Base-by-base conservation (phyloP, 2,113 vertebrate genomes). In the Clarias macrocephalus region DNA sequence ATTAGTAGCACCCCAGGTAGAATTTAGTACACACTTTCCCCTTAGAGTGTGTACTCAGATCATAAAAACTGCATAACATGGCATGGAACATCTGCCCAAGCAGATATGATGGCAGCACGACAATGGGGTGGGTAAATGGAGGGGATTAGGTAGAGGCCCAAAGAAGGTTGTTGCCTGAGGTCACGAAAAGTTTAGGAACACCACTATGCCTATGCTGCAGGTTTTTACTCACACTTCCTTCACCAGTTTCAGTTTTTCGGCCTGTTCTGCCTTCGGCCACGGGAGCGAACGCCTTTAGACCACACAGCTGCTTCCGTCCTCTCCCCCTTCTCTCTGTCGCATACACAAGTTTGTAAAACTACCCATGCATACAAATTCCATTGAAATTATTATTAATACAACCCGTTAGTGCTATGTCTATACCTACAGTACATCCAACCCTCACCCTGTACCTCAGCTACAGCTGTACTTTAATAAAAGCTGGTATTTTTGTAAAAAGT, bases 281-380 rank as follows among this genome's bases (percentile, higher is more conserved):
- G 28, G 81, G 77, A 33, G 18, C 23, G 10, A n/a, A 19, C 30
- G 73, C 63, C 85, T 82, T 86, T 86, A 42, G 60, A 28, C 42
- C 77, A 72, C 52, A 81, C 63, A 59, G 77, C 66, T 62, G 80
- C 85, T 87, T 59, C 79, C 37, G 54, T 33, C 0, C 16, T 25
- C 11, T 54, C 37, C 2, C 65, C n/a, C n/a, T 48, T 52, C 80
- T n/a, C 81, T 66, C 60, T 42, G 52, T 68, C 33, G 13, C 77
- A 65, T 30, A 48, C 88, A 68, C 48, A 77, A 4, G 19, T 75
- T 48, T 52, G 13, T 12, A 76, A 25, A 13, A 16, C 42, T 54
- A 79, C 52, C n/a, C 3, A 5, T 80, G 28, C 21, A n/a, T 0
- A 9, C 28, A 59, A 16, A n/a, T 80, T 80, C 15, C 10, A 80